Base-by-base conservation (phyloP, 2,797 vertebrate genomes). In the Liasis olivaceus region DNA sequence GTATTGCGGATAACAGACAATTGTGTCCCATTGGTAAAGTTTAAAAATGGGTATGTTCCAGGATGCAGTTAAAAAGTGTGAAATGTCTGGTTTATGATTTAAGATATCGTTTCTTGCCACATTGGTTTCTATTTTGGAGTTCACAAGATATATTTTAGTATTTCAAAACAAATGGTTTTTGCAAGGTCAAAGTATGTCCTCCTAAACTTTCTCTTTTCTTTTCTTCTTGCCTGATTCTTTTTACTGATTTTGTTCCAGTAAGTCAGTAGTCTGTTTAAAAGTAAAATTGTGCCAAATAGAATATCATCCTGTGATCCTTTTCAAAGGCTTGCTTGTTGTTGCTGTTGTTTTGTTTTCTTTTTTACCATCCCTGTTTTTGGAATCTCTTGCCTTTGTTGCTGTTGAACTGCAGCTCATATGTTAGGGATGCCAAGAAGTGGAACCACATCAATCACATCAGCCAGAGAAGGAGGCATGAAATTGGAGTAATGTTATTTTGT, bases 41-140 rank as follows among this genome's bases (percentile, higher is more conserved):
- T 94, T 91, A 93, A 28, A 91, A 24, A 91, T 94, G 81, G 36
- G 90, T 95, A 94, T 90, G 28, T 93, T 95, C 69, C 15, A 20
- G 47, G 90, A 17, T 81, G 88, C 66, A 26, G 54, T 42, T 90
- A 87, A 72, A 81, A 81, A 81, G 72, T 81, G 72, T 81, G 72
- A 81, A 81, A 20, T 72, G 14, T 86, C 31, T 8, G 90, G 36
- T 91, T 22, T 91, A 69, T 60, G 64, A 89, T 94, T 36, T 90
- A 24, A 5, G 56, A 12, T 85, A n/a, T 69, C 94, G 93, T 84
- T 89, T 54, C 77, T 1, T 5, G 84, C 63, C 89, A 22, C 26
- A 72, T 28, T 51, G 47, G 28, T 63, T 89, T 89, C 20, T 89
- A 56, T 89, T 89, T 84, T 89, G 56, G 42, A 90, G 62, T 66